Percentiles rank a stretch among this genome's conserved stretches.
Evolutionary conservation across 2,797 vertebrate species (phyloP).

Genomic region (Morelia viridis): DNA sequence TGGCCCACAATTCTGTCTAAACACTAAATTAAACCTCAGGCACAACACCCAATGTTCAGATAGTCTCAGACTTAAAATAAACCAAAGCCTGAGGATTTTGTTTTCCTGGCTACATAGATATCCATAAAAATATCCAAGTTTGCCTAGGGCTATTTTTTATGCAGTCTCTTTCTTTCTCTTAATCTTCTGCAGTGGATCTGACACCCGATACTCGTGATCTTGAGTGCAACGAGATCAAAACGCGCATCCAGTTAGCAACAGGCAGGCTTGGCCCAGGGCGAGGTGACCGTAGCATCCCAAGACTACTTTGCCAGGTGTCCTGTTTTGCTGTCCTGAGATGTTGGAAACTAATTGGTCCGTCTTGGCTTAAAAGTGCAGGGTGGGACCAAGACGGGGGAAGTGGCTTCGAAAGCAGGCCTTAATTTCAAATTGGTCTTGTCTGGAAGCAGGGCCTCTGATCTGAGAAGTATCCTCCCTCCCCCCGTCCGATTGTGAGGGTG

Average conservation of each 20-base stretch:
- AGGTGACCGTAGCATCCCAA: conserved; percentile 78
- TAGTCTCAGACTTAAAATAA: not conserved
- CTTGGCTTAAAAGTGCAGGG: conserved; percentile 16
- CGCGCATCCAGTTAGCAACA: conserved; percentile 87
- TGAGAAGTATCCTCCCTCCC: too few relatives aligned
- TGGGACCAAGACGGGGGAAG: not conserved
- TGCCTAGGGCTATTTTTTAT: not conserved
- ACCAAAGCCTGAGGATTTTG: not conserved
- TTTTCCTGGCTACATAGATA: not conserved
- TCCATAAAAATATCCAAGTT: not conserved
- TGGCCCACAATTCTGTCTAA: too few relatives aligned
- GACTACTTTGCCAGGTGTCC: conserved; percentile 75
- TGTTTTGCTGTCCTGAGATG: not conserved
- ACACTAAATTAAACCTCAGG: too few relatives aligned
- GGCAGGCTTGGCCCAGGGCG: conserved; percentile 70
- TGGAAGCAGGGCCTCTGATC: not conserved
- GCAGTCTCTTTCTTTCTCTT: conserved; percentile 3
- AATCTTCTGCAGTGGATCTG: conserved; percentile 77
- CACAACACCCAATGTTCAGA: too few relatives aligned
- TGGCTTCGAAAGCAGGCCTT: not conserved
- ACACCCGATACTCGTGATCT: conserved; percentile 87
- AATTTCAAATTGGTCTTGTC: not conserved
- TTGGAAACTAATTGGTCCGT: not conserved
- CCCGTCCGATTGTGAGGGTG: too few relatives aligned
- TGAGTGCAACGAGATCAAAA: conserved; percentile 87